Evolutionary conservation across 2,113 vertebrate species (phyloP).

Genomic region (Saguinus midas): DNA sequence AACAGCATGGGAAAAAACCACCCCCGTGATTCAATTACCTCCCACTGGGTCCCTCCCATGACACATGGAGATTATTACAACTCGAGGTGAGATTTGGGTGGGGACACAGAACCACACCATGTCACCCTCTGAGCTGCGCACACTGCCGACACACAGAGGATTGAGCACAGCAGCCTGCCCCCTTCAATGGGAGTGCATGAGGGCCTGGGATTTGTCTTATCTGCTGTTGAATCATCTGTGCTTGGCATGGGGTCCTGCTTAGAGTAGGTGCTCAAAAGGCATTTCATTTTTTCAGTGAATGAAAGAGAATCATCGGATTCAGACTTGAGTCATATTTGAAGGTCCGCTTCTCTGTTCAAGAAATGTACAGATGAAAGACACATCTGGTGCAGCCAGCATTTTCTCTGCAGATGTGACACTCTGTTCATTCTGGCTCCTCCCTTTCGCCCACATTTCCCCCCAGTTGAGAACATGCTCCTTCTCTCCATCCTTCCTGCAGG

Average conservation of each 20-base stretch:
- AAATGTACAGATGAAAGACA: background rate
- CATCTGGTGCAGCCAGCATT: background rate
- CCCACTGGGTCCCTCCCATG: too few species aligned
- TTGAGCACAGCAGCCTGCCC: too few species aligned
- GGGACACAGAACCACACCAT: too few species aligned
- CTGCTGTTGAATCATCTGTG: background rate
- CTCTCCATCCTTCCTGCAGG: background rate
- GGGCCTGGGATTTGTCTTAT: background rate
- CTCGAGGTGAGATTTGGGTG: too few species aligned
- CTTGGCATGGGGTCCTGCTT: background rate
- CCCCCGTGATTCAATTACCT: too few species aligned
- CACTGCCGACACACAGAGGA: background rate
- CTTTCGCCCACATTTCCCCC: background rate
- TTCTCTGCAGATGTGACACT: background rate
- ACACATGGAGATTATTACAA: too few species aligned
- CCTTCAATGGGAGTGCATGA: accelerated
- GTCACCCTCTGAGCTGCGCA: background rate
- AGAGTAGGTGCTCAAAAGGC: background rate
- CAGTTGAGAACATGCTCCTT: background rate
- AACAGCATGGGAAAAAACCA: too few species aligned
- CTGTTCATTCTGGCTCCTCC: background rate
- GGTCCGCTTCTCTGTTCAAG: background rate
- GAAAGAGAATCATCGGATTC: background rate
- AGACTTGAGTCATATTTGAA: background rate
- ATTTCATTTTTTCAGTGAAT: background rate